Evolutionary conservation across 2,888 invertebrate genomes (phyloP).

Genomic region (Bombyx huttoni): DNA sequence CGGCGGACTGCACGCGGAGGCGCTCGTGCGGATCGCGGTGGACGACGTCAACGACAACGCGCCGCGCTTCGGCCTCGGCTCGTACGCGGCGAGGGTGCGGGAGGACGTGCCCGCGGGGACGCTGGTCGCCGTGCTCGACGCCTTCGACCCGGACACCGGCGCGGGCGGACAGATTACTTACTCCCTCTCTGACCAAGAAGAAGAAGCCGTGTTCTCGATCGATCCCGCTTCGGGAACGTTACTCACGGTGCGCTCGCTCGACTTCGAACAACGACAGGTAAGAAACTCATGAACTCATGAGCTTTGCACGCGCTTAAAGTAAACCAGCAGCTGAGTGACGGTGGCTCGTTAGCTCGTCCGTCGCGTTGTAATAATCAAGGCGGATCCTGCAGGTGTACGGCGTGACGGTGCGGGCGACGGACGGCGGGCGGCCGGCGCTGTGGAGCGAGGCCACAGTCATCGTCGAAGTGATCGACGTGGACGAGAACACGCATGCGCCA

Average conservation of each 20-base stretch:
- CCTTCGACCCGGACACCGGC: constrained; percentile 88
- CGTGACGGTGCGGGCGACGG: constrained; percentile 86
- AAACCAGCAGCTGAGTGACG: too few relatives aligned
- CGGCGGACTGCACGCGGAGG: constrained; percentile 84
- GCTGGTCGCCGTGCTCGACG: constrained; percentile 86
- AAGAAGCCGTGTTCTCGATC: constrained; percentile 83
- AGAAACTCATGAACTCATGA: too few relatives aligned
- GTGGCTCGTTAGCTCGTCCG: too few relatives aligned
- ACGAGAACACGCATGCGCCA: constrained; percentile 91
- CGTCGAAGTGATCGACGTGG: constrained; percentile 92
- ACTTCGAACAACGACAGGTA: constrained; percentile 89
- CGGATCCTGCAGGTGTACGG: constrained; percentile 84
- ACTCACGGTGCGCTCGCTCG: constrained; percentile 81
- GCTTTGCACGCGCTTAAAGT: too few relatives aligned
- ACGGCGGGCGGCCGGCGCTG: constrained; percentile 87
- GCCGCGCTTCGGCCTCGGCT: constrained; percentile 83
- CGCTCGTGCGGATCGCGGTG: constrained; percentile 83
- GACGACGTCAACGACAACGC: constrained; percentile 94
- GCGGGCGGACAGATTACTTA: constrained; percentile 86
- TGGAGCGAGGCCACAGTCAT: constrained; percentile 85
- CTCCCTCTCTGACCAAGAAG: constrained; percentile 77
- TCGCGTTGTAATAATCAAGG: too few relatives aligned
- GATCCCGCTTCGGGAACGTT: constrained; percentile 90
- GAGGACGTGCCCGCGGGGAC: constrained; percentile 93
- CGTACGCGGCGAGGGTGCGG: constrained; percentile 85